Base-by-base conservation (phyloP, 1,140 invertebrate genomes). In the Macrotrachela quadricornifera region DNA sequence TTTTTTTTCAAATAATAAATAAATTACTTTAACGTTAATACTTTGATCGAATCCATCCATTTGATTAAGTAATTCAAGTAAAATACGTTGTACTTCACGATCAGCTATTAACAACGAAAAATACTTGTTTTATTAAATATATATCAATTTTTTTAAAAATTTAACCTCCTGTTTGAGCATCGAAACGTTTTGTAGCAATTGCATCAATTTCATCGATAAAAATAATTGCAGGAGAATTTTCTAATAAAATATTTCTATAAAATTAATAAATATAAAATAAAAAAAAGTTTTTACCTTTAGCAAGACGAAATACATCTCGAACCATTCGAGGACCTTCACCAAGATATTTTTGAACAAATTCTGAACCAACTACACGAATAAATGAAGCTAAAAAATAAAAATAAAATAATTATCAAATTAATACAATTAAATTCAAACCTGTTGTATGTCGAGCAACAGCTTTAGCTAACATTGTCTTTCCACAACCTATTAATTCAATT, bases 21-120 rank as follows among this genome's bases (percentile, higher is more conserved):
- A 41, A 47, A 55, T 59, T 69, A 83, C 82, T 76, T 99, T 99
- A 15, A 99, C 92, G 75, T 97, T 97, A 16, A 92, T 95, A 4
- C 88, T 95, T 71, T 97, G 91, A 76, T 99, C 92, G 72, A 99
- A 99, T 49, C 94, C 94, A 73, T 99, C 94, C 92, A 99, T 97
- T 73, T 99, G 94, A 74, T 99, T 99, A 0, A 99, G 73, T 12
- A 99, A 73, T 65, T 99, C 94, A 6, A 99, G 72, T 4, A 99
- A 70, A 71, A 97, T 99, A 71, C 94, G 79, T 68, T 99, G 94
- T 0, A 99, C 94, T 72, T 99, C 92, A 60, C 94, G 77, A 76
- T 99, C 94, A 54, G 92, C 92, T 68, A 61, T 50, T 52, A 64
- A 59, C 49, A 56, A 51, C 41, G 39, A 11, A 49, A 39, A 43